Percentiles rank a stretch among this genome's conserved stretches.
These are phyloP conservation scores for Cynopterus sphinx DNA, from an alignment of 2,797 vertebrate genomes.

Conservation along the genomic window DNA sequence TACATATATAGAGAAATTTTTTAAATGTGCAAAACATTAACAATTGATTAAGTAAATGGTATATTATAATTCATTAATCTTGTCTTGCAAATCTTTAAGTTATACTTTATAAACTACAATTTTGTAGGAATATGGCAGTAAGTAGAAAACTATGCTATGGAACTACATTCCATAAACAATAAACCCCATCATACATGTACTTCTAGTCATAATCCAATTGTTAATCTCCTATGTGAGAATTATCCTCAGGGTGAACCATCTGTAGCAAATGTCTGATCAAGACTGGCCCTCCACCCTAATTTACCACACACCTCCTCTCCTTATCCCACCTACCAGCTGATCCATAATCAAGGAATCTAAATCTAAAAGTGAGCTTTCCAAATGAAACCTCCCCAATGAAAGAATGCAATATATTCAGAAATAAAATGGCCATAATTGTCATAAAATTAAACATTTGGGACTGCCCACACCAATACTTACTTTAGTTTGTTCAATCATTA, in stretches of 20 bases:
- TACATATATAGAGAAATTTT: not conserved
- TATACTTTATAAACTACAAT: not conserved
- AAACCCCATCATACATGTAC: not conserved
- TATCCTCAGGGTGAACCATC: not conserved
- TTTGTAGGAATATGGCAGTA: not conserved
- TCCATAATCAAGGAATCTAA: not conserved
- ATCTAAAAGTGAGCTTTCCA: not conserved
- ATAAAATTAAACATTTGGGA: not conserved
- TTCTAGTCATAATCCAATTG: not conserved
- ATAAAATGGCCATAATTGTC: not conserved
- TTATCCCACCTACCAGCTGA: not conserved
- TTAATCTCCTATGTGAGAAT: not conserved
- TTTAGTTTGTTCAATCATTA: slow-evolving; percentile 13
- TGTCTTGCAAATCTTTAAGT: not conserved
- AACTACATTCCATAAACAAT: not conserved
- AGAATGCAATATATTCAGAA: not conserved
- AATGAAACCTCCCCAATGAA: not conserved
- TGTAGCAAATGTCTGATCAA: not conserved
- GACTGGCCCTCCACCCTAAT: not conserved
- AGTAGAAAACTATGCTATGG: not conserved
- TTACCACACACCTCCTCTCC: not conserved
- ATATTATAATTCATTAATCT: not conserved
- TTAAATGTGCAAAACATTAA: slow-evolving; percentile 14
- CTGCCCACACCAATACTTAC: not conserved
- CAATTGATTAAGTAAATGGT: not conserved